Conservation (phyloP, 1,140 invertebrate genomes). For the Drosophila subpulchrella region DNA sequence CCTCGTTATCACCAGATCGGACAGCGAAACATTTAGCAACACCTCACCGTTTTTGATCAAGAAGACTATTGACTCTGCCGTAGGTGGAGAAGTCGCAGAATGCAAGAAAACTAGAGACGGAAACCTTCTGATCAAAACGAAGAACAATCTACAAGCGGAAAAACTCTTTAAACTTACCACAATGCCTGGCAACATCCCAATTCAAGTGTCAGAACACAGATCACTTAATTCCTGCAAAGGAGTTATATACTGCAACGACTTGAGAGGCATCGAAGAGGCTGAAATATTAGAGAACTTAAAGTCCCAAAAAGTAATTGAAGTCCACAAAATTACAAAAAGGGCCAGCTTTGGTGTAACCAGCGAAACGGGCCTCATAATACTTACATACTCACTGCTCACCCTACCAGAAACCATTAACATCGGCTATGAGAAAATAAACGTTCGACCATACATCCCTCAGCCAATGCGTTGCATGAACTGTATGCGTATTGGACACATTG, state of each 20-base stretch:
- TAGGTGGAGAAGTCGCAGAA: neutral
- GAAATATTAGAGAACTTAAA: neutral
- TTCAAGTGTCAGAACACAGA: neutral
- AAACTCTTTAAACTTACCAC: neutral
- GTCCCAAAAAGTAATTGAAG: neutral
- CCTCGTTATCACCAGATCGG: too few species aligned
- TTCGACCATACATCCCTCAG: neutral
- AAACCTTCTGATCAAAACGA: neutral
- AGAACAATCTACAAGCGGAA: neutral
- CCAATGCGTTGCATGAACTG: neutral
- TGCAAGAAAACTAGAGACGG: neutral
- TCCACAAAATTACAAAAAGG: neutral
- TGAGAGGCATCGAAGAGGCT: neutral
- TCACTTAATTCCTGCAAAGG: neutral
- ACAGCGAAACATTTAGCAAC: too few species aligned
- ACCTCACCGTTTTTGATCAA: neutral
- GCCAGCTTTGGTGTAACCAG: neutral
- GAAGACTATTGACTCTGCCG: neutral
- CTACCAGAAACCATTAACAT: neutral
- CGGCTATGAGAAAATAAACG: neutral
- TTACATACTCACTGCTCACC: neutral
- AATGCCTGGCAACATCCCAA: neutral
- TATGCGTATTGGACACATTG: neutral
- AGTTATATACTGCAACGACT: conserved; percentile 5
- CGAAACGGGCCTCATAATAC: conserved; percentile 2